Base-by-base conservation (phyloP, 2,797 vertebrate species). In the Premnoplex brunnescens region DNA sequence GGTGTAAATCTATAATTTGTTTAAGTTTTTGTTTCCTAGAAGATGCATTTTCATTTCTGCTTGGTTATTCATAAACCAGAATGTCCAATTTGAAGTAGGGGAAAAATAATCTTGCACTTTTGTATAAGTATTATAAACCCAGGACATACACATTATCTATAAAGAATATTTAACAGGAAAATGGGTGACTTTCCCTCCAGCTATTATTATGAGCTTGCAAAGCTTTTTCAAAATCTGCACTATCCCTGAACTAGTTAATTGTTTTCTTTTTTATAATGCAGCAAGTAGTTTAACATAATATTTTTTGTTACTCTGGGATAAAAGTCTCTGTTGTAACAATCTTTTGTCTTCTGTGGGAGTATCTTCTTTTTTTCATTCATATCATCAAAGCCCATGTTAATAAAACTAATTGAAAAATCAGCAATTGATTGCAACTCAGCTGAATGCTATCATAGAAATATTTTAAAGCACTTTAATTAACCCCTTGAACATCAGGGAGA, bases 401-500 rank as follows among this genome's bases (percentile, higher is more conserved):
- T 8, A 81, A 18, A 78, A 91, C 27, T 78, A 81, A 81, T 48
- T 84, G 46, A 92, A 96, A 94, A 90, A 94, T 81, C 34, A 84
- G 9, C 12, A 78, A 17, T 51, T 46, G 16, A 74, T 93, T 46
- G 51, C 12, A 80, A 84, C 7, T 37, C 20, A 52, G 44, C 6
- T 78, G 41, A 92, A 86, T 78, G 23, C 7, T 27, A 74, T 23
- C 6, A 90, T 34, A 81, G 80, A 91, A 78, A 77, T 56, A 75
- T 69, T 64, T 63, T 66, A 71, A 86, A 92, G 22, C 46, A 58
- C n/a, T 90, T 86, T 64, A 75, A 92, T 90, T 96, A 95, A 95
- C 90, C 88, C 84, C 36, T 91, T 77, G 60, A 67, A 88, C 58
- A 71, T 32, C 41, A 54, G 76, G 49, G 64, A 94, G 91, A 80